Evolutionary conservation across 2,113 vertebrate species (phyloP).

Genomic region (Pelvicachromis taeniatus): DNA sequence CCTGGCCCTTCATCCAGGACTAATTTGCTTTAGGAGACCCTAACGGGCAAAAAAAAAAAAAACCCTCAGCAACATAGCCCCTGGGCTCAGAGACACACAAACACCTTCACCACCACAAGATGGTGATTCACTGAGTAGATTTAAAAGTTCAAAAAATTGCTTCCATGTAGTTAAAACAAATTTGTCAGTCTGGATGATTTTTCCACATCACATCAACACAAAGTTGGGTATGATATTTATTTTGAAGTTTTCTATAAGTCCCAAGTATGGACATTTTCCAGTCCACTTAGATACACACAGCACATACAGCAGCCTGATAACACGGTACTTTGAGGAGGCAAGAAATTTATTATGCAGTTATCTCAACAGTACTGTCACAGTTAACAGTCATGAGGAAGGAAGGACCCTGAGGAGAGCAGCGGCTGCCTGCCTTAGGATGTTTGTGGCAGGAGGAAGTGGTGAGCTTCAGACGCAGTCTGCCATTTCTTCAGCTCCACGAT

Average conservation of each 20-base stretch:
- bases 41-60: background rate
- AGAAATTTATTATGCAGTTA: background rate
- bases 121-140: background rate
- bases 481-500: slow-evolving; percentile 75
- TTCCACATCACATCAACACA: background rate
- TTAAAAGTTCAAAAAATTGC: background rate
- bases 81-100: background rate
- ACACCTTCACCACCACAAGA: background rate
- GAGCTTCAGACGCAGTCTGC: slow-evolving; percentile 15
- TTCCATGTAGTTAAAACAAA: background rate
- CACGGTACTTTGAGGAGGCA: background rate
- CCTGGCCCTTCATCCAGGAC: background rate
- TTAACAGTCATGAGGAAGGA: background rate
- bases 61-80: background rate
- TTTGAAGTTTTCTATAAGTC: background rate
- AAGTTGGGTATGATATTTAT: background rate
- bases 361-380: background rate
- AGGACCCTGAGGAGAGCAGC: background rate
- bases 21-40: background rate
- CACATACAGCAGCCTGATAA: background rate
- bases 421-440: background rate
- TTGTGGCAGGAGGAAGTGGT: background rate
- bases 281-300: background rate
- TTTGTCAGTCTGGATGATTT: background rate
- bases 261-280: background rate